Evolutionary conservation across 2,888 invertebrate genomes (phyloP), one percentile per base, ranked within the genome.

Genomic region (Morpho deidamia): DNA sequence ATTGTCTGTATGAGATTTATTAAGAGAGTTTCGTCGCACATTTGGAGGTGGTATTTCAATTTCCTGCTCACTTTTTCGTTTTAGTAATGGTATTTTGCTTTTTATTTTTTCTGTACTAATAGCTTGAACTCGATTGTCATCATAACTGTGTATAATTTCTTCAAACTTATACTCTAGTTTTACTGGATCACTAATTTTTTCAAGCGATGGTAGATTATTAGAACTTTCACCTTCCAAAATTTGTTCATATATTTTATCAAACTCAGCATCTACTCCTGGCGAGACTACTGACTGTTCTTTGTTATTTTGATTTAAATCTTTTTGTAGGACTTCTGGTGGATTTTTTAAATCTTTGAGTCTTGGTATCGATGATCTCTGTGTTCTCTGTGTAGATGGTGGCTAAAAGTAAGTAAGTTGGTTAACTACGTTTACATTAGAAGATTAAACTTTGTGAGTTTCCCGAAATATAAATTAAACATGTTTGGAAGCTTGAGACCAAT

Each of bases 121-220:
- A 34, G 72, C 70, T 41, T 76, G 64, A 2, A 62, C 46, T 43
- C 69, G 70, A 12, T 74, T 68, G 39, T 81, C 81, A 12, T 84
- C 84, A 44, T 88, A 88, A 5, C 77, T 76, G 43, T 87, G 83
- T 33, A 86, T 80, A 10, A 88, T 79, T 67, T 87, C 83, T 62
- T 87, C 85, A 52, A 88, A 88, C 45, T 70, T 78, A 0, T 69
- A 76, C 39, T 87, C 87, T 0, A 87, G 54, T 58, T 74, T 74
- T 1, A 73, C 75, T 0, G 79, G 76, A 11, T 84, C 81, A 23
- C 79, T 78, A 3, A 80, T 60, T 58, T 71, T 75, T 1, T 70
- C 68, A n/a, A 68, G 67, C 0, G 74, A 49, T 10, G 58, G 51
- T 14, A 61, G 47, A 9, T 48, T 56, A 7, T 49, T 57, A 0